Evolutionary conservation across 2,888 invertebrate species (phyloP).

Genomic region (Baccha elongata): DNA sequence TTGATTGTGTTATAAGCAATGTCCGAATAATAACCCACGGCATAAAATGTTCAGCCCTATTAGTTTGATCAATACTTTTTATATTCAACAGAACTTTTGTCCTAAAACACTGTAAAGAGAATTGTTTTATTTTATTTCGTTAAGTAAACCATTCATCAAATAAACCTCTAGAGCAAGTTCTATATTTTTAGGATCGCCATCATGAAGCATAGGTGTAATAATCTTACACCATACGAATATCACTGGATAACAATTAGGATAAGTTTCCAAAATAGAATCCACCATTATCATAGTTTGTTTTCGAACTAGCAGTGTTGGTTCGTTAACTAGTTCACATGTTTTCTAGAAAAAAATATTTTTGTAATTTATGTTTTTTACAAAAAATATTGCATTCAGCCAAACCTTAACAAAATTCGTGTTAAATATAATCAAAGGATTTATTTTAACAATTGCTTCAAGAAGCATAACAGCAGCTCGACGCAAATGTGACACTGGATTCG

Average conservation of each 20-base stretch:
- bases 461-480: slow-evolving; percentile 79
- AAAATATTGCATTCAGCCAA: slow-evolving; percentile 9
- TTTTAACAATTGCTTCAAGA: slow-evolving; percentile 78
- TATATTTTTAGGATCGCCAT: slow-evolving; percentile 78
- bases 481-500: slow-evolving; percentile 77
- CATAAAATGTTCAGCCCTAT: slow-evolving; percentile 80
- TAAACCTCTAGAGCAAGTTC: slow-evolving; percentile 78
- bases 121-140: not conserved
- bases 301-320: slow-evolving; percentile 78
- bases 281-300: slow-evolving; percentile 78
- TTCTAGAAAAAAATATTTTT: slow-evolving; percentile 70
- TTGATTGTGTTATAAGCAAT: slow-evolving; percentile 77
- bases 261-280: slow-evolving; percentile 78
- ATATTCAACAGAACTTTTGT: slow-evolving; percentile 79
- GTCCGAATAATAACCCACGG: slow-evolving; percentile 81
- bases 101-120: slow-evolving; percentile 78
- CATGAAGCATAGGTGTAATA: slow-evolving; percentile 79
- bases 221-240: slow-evolving; percentile 80
- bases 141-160: not conserved
- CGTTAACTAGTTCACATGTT: slow-evolving; percentile 77
- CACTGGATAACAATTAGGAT: slow-evolving; percentile 80
- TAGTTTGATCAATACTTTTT: slow-evolving; percentile 79
- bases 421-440: slow-evolving; percentile 80
- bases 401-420: slow-evolving; percentile 80
- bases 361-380: not conserved